Evolutionary conservation across 2,113 vertebrate genomes (phyloP), one percentile per base, ranked within the genome.

Genomic region (Cavia porcellus): DNA sequence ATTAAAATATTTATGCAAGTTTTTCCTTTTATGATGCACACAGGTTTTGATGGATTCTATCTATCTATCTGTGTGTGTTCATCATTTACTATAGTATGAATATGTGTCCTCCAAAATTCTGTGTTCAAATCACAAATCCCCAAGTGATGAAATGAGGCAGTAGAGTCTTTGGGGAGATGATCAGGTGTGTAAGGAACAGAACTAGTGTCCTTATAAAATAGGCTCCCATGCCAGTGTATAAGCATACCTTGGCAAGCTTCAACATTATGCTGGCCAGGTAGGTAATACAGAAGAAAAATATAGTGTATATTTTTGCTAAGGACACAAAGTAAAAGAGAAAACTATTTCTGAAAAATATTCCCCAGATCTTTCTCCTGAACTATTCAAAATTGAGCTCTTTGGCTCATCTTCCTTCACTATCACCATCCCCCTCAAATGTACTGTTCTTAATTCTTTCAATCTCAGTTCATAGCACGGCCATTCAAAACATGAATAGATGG

Each of bases 371-470:
- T 77, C 64, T 82, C 55, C 28, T 75, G 57, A 95, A 74, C 42
- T 82, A n/a, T 70, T 57, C 68, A 89, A 95, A 92, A 92, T 14
- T 84, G 86, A 64, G 64, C 47, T 92, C 64, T 88, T 59, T 59
- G 45, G 62, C 25, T 45, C 28, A 72, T 86, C 81, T 10, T 93
- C 75, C 32, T 81, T 28, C 42, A 77, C 38, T 45, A 82, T 70
- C 50, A 86, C 30, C 30, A 90, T 24, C n/a, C 35, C 42, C 50
- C 66, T 77, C 17, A 38, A 85, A 92, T 7, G 7, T 85, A 45
- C 12, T 70, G 35, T 70, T 79, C 35, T 79, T 45, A 90, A 96
- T 82, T 83, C 28, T 77, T 82, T 86, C 38, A 70, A 59, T 90
- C 55, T 92, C 82, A 93, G 42, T 30, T 75, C 50, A 66, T 30